phyloP scores from a whole-genome alignment of 2,113 vertebrate genomes.

The Otis tarda region DNA sequence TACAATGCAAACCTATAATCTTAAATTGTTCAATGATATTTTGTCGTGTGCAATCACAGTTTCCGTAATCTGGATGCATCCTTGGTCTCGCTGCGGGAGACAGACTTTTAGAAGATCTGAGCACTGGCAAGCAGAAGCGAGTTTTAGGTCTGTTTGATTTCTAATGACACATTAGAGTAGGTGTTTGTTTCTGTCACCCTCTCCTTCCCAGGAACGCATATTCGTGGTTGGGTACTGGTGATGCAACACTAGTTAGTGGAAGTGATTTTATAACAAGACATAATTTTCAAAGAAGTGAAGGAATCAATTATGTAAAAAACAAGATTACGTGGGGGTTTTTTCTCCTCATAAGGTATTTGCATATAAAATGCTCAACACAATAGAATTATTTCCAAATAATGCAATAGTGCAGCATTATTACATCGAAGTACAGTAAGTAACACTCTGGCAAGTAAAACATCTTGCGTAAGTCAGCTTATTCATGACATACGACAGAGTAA shows the following conservation, averaged over 20 bases:
- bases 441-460: background rate
- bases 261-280: constrained; percentile 26
- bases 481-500: background rate
- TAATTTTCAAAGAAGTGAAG: constrained; percentile 5
- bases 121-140: constrained; percentile 22
- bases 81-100: background rate
- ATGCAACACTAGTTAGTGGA: constrained; percentile 22
- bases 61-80: background rate
- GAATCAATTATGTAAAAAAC: background rate
- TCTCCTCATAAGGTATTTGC: background rate
- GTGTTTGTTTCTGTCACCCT: constrained; percentile 63
- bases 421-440: background rate
- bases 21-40: background rate
- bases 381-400: constrained; percentile 23
- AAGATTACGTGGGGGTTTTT: rapidly evolving
- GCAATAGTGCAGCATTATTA: background rate
- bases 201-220: constrained; percentile 26
- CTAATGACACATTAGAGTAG: constrained; percentile 61
- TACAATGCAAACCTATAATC: background rate
- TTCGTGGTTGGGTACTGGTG: background rate
- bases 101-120: constrained; percentile 26
- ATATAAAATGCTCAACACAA: background rate
- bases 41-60: background rate
- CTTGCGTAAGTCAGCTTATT: background rate
- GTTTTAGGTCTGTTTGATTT: constrained; percentile 65